A percentile compares a stretch with the other conserved stretches of the same genome.
These are phyloP conservation scores for Arizona elegans DNA, from an alignment of 2,113 vertebrate genomes.

Conservation along the genomic window DNA sequence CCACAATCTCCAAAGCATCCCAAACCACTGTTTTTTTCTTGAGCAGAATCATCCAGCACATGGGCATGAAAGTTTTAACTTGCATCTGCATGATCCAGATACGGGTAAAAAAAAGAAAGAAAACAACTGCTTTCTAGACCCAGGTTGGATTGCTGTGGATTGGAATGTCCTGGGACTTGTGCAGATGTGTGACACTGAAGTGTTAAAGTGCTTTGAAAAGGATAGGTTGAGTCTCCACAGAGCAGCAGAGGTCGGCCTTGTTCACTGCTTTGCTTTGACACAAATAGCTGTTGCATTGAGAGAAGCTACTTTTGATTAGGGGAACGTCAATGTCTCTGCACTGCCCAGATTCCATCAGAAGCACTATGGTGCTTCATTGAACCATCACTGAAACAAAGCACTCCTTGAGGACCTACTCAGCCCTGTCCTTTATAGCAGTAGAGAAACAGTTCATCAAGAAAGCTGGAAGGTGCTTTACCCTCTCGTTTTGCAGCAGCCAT, in stretches of 20 bases:
- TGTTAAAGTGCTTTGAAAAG: neutral
- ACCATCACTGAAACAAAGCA: neutral
- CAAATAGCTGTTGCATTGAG: neutral
- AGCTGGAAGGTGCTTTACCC: neutral
- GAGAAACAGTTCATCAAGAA: neutral
- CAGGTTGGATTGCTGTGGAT: neutral
- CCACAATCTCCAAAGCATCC: neutral
- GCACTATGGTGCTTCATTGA: neutral
- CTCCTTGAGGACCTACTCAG: neutral
- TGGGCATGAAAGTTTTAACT: neutral
- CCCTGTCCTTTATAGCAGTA: neutral
- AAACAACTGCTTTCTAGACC: neutral
- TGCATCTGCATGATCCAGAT: neutral
- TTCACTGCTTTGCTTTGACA: neutral
- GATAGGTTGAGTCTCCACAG: neutral
- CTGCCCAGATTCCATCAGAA: neutral
- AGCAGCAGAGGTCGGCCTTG: neutral
- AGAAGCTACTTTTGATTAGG: neutral
- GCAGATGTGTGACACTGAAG: neutral
- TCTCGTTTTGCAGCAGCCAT: neutral
- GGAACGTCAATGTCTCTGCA: neutral
- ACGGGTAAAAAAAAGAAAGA: neutral
- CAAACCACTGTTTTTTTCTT: neutral
- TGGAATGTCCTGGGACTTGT: neutral
- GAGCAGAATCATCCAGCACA: neutral